Base-by-base conservation (phyloP, 2,888 invertebrate genomes). In the Dicranocentrus wangi region DNA sequence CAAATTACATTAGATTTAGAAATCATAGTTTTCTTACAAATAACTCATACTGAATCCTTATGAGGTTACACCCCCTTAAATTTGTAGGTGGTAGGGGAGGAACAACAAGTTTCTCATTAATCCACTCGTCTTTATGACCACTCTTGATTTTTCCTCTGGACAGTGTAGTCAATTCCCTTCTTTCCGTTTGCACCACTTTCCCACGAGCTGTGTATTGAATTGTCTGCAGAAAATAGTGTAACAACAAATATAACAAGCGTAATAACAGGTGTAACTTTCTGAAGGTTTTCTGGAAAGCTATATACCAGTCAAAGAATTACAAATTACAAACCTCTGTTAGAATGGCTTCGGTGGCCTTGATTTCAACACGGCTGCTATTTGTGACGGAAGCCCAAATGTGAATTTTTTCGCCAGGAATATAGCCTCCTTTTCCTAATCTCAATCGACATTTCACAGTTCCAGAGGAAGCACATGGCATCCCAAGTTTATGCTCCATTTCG, bases 41-140 rank as follows among this genome's bases (percentile, higher is more conserved):
- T 72, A 97, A 95, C 89, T 97, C 96, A 88, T 98, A 98, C 87
- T 95, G 93, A 87, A 98, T 95, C 88, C 94, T 93, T 87, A 98
- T 97, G 87, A 98, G 92, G 89, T 96, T 96, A 88, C 97, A 98
- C 78, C 97, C 97, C 87, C 96, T 92, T 75, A 98, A 91, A 90
- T 96, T 96, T 82, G 97, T 97, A 43, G 97, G 97, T 83, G 97
- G 97, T 87, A 98, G 90, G 28, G 97, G 97, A 82, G 97, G 97
- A 84, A 98, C 95, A 89, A 95, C 95, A 75, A 97, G 92, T 88
- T 94, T 93, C 89, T 96, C 95, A 88, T 93, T 94, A 83, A 93
- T 92, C 95, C 96, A 97, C 89, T 93, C 93, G 88, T 95, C 95
- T 80, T 92, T 92, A 86, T 92, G 94, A 51, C 94, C 94, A 1